These are phyloP conservation scores for Pogonomyrmex californicus DNA, from an alignment of 1,140 invertebrate genomes.

Conservation along the genomic window DNA sequence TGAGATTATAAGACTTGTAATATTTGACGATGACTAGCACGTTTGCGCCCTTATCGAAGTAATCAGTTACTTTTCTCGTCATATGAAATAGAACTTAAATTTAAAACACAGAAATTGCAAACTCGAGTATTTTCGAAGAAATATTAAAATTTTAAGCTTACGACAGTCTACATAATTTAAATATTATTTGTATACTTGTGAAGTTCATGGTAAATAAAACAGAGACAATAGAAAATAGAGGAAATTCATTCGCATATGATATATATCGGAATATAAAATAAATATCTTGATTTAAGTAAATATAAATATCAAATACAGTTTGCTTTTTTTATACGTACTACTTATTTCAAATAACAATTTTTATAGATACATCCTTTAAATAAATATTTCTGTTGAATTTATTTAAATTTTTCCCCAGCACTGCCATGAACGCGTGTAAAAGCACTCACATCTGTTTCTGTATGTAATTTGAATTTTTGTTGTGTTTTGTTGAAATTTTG, in stretches of 20 bases:
- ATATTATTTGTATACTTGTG: no score
- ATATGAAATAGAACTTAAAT: background rate
- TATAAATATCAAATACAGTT: no score
- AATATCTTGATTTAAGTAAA: no score
- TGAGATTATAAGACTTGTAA: background rate
- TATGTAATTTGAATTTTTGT: background rate
- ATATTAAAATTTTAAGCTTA: background rate
- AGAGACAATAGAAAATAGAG: no score
- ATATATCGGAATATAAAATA: no score
- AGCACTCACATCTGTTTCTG: background rate
- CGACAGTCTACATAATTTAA: background rate
- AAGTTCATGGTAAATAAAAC: no score
- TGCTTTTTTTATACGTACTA: no score
- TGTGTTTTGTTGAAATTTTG: background rate
- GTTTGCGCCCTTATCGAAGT: background rate
- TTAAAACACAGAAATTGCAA: background rate
- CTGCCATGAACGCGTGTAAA: background rate
- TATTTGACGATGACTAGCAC: conserved; percentile 5
- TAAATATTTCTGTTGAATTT: no score
- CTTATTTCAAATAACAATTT: no score
- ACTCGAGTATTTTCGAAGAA: background rate
- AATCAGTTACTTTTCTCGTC: background rate
- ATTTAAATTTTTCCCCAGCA: no score
- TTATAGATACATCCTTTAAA: no score
- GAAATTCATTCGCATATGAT: no score